Conservation (phyloP, 1,140 invertebrate species). For the Zaprionus lachaisei region DNA sequence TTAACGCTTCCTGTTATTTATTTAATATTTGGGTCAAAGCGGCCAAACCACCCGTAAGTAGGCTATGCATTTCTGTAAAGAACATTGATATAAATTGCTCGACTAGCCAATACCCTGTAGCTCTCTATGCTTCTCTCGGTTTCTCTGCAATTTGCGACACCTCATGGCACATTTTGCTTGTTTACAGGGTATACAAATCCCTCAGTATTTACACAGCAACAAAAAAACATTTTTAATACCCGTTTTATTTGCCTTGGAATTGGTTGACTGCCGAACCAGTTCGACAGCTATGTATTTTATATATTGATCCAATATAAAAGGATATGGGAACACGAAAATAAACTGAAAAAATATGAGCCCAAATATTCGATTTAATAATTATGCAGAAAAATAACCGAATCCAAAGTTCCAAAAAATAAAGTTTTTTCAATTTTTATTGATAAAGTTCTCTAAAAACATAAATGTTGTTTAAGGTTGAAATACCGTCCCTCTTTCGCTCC, state of each 20-base stretch:
- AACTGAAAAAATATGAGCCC: neutral
- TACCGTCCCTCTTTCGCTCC: no score
- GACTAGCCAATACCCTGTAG: neutral
- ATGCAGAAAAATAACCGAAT: neutral
- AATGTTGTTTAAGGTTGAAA: neutral
- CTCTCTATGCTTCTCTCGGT: neutral
- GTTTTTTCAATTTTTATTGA: neutral
- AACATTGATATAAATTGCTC: neutral
- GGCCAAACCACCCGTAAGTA: neutral
- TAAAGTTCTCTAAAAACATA: neutral
- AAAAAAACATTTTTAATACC: neutral
- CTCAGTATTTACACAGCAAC: neutral
- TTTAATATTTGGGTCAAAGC: slow-evolving; percentile 25
- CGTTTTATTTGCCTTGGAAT: neutral
- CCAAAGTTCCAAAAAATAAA: neutral
- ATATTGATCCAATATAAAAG: neutral
- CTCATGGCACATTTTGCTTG: neutral
- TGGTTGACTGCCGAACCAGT: neutral
- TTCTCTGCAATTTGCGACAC: neutral
- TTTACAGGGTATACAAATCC: slow-evolving; percentile 1
- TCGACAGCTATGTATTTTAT: neutral
- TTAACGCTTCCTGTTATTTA: slow-evolving; percentile 25
- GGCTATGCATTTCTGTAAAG: neutral
- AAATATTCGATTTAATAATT: neutral
- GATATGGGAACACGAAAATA: neutral